Percentiles rank a stretch among this genome's conserved stretches.
phyloP scores from a whole-genome alignment of 1,140 invertebrate genomes.

The Neodiprion virginianus region DNA sequence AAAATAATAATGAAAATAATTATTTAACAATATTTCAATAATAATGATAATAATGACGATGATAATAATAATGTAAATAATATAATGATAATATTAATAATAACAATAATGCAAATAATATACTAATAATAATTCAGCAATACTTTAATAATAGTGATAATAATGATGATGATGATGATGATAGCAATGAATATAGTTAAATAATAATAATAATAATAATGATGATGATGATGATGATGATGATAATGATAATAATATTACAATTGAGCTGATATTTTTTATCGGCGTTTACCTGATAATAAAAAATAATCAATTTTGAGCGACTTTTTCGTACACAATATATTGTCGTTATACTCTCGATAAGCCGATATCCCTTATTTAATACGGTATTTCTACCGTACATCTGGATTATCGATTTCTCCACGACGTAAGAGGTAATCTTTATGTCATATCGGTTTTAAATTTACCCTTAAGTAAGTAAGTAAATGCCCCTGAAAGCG shows the following conservation, averaged over 20 bases:
- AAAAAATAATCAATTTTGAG: background rate
- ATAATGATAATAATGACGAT: no score
- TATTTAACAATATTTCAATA: no score
- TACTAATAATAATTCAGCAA: no score
- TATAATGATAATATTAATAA: no score
- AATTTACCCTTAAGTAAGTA: background rate
- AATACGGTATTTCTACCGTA: background rate
- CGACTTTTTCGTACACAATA: background rate
- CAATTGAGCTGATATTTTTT: background rate
- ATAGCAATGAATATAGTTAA: no score
- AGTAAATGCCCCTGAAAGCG: background rate
- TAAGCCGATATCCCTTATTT: background rate
- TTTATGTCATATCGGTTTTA: background rate
- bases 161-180: background rate
- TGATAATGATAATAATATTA: background rate
- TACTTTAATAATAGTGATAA: no score
- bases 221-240: no score
- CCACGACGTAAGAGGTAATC: background rate
- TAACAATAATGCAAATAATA: no score
- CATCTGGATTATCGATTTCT: background rate
- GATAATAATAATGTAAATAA: no score
- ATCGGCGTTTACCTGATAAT: background rate
- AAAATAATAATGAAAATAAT: no score
- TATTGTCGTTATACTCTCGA: background rate
- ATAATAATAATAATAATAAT: no score